A percentile compares a stretch with the other conserved stretches of the same genome.
Conservation (phyloP, 2,888 invertebrate species). For the Oscheius sp. region DNA sequence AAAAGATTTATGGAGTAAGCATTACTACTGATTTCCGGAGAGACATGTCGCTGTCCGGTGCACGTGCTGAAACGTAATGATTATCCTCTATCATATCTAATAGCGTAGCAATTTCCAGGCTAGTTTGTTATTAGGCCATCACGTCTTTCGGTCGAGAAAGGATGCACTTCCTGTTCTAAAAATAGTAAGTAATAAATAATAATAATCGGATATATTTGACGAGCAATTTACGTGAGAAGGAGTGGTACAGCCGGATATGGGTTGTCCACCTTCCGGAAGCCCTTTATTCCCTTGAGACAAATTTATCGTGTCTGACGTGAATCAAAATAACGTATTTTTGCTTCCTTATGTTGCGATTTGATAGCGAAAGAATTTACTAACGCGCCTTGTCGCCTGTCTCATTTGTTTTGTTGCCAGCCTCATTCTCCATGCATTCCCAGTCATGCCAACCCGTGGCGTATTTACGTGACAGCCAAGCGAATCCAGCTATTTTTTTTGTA, state of each 20-base stretch:
- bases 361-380: slow-evolving; percentile 5
- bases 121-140: not conserved
- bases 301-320: not conserved
- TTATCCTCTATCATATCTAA: not conserved
- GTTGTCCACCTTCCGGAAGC: slow-evolving; percentile 17
- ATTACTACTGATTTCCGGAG: slow-evolving; percentile 20
- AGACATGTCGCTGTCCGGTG: not conserved
- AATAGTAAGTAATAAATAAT: not conserved
- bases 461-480: slow-evolving; percentile 12
- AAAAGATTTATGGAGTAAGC: slow-evolving; percentile 1
- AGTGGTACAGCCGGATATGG: slow-evolving; percentile 20
- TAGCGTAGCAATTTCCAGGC: too few species aligned
- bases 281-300: slow-evolving; percentile 3
- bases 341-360: not conserved
- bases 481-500: not conserved
- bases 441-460: slow-evolving; percentile 22
- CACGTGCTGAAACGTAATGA: not conserved
- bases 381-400: slow-evolving; percentile 4
- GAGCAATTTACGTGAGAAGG: slow-evolving; percentile 14
- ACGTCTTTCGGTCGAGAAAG: not conserved
- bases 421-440: slow-evolving; percentile 26
- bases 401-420: slow-evolving; percentile 21
- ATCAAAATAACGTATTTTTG: not conserved
- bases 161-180: not conserved
- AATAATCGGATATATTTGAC: slow-evolving; percentile 1